phyloP scores from a whole-genome alignment of 1,140 invertebrate species.

The Drosophila varians region DNA sequence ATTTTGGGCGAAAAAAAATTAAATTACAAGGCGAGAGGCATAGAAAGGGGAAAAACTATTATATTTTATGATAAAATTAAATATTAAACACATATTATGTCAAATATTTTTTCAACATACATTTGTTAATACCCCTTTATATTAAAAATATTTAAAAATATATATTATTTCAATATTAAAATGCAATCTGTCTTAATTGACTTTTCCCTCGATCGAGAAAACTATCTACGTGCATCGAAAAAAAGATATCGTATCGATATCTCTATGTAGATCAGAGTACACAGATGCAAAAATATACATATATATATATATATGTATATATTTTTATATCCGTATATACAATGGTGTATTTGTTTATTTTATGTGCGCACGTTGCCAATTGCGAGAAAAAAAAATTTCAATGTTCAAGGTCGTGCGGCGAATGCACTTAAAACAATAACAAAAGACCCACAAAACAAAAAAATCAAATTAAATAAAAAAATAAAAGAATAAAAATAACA shows the following conservation, averaged over 20 bases:
- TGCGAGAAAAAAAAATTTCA: constrained; percentile 40
- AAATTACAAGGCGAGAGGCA: neutral
- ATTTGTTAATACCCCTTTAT: no score
- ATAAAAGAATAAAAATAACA: constrained; percentile 24
- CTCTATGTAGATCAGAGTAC: neutral
- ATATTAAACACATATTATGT: no score
- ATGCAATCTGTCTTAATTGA: neutral
- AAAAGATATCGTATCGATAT: neutral
- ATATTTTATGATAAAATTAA: no score
- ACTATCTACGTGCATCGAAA: no score
- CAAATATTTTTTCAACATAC: no score
- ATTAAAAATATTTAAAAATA: no score
- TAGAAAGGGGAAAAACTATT: neutral
- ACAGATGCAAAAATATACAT: constrained; percentile 1
- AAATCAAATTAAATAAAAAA: neutral
- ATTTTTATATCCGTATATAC: no score
- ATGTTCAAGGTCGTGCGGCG: constrained; percentile 69
- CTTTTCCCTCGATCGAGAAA: constrained; percentile 3
- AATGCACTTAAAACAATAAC: constrained; percentile 63
- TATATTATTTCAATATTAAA: no score
- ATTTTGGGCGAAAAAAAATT: constrained; percentile 6
- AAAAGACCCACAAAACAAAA: constrained; percentile 16
- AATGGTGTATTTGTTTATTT: constrained; percentile 37
- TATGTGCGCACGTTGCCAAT: constrained; percentile 70
- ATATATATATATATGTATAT: neutral